A percentile compares a stretch with the other conserved stretches of the same genome.
Evolutionary conservation across 2,888 invertebrate genomes (phyloP).

Genomic region (Orchestes rusci): DNA sequence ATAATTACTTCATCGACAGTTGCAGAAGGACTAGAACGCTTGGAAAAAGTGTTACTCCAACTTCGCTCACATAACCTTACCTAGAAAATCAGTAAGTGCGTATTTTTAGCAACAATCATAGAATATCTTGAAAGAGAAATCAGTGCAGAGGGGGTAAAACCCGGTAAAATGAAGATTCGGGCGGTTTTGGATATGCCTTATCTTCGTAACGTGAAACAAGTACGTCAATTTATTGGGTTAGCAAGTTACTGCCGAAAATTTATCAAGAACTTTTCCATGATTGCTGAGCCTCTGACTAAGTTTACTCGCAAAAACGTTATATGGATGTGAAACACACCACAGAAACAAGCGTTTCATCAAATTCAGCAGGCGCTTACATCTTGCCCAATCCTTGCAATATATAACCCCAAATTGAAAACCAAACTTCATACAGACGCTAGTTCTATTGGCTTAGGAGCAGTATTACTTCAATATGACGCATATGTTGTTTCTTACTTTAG

Average conservation of each 20-base stretch:
- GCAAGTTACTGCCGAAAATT: constrained; percentile 1
- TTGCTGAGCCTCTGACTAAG: not conserved
- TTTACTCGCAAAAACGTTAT: not conserved
- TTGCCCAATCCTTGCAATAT: not conserved
- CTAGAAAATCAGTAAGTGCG: too few species aligned
- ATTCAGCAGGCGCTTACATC: not conserved
- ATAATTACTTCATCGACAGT: too few species aligned
- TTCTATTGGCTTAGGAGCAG: not conserved
- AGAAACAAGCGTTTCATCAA: constrained; percentile 1
- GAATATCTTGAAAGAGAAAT: too few species aligned
- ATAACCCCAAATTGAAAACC: not conserved
- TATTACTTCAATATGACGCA: not conserved
- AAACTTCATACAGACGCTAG: not conserved
- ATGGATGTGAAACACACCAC: not conserved
- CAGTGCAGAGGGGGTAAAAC: too few species aligned
- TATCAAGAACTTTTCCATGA: not conserved
- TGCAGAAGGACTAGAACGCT: too few species aligned
- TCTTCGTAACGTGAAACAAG: too few species aligned
- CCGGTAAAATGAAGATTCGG: too few species aligned
- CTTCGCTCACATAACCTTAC: too few species aligned
- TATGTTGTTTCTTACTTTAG: not conserved
- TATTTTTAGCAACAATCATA: too few species aligned
- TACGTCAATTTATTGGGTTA: too few species aligned
- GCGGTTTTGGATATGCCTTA: too few species aligned
- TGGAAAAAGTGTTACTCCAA: too few species aligned